Base-by-base conservation (phyloP, 1,140 invertebrate species). In the Eciton burchellii region DNA sequence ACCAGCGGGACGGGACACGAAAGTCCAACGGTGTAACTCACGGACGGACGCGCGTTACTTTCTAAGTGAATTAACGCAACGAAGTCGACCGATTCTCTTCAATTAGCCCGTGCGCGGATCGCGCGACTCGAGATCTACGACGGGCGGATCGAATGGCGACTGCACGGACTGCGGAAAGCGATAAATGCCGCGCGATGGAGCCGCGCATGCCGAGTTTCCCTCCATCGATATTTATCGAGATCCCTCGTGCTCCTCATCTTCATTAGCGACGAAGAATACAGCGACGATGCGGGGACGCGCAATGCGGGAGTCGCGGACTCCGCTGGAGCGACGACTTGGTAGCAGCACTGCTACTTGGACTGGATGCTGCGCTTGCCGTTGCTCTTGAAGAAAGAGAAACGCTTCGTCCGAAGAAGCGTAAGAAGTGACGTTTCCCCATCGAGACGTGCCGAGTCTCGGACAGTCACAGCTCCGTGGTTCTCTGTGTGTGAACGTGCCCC, bases 401-500 rank as follows among this genome's bases (percentile, higher is more conserved):
- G 21, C 19, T 14, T 59, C 52, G 45, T n/a, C 8, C 35, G 52
- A 54, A 56, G 19, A 41, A 41, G 56, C 57, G 57, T 49, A 60
- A 74, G 26, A 74, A 62, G 29, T n/a, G 56, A 60, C 71, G 71
- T 26, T 24, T 56, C 26, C 26, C 26, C 26, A 21, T 16, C 66
- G 11, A 54, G 16, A 54, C 29, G 63, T 56, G 12, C 24, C 63
- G 29, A 66, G 21, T 68, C 21, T 26, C 63, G 63, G 56, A 49
- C 60, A 65, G 8, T 76, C 60, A 41, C 29, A 76, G 45, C 9
- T 21, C 29, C 29, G 45, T 9, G 60, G 29, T 81, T 65, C 56
- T 56, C 16, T 63, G 72, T 60, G 68, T 72, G 81, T 83, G 68
- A 86, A 87, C 79, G 72, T 87, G 76, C 35, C 47, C 85, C 85